Evolutionary conservation across 1,140 invertebrate genomes (phyloP).

Genomic region (Drosophila leontia): DNA sequence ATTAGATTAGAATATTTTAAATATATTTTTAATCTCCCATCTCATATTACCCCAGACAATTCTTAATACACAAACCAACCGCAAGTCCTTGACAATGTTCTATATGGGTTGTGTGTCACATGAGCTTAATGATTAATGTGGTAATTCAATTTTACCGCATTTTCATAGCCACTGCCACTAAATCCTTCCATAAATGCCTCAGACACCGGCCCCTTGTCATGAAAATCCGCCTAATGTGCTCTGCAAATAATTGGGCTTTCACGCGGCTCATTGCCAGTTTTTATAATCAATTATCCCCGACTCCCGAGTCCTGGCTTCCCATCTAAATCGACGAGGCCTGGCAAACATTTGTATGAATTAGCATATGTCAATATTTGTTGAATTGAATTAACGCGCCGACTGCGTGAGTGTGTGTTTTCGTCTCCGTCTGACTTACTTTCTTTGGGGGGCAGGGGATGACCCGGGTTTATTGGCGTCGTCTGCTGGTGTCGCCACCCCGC

Average conservation of each 20-base stretch:
- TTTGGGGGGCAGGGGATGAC: background rate
- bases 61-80: background rate
- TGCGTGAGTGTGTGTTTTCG: slow-evolving; percentile 6
- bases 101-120: slow-evolving; percentile 1
- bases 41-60: background rate
- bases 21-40: background rate
- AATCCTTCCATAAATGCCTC: slow-evolving; percentile 47
- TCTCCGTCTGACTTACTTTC: slow-evolving; percentile 12
- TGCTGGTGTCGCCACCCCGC: slow-evolving; percentile 25
- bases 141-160: slow-evolving; percentile 28
- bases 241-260: slow-evolving; percentile 81
- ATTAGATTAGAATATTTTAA: background rate
- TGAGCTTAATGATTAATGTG: slow-evolving; percentile 59
- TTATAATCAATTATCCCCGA: slow-evolving; percentile 78
- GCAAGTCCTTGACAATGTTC: background rate
- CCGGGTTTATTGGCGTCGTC: slow-evolving; percentile 26
- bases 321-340: slow-evolving; percentile 24
- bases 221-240: slow-evolving; percentile 59
- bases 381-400: slow-evolving; percentile 78
- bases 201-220: slow-evolving; percentile 41
- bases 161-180: slow-evolving; percentile 29
- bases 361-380: slow-evolving; percentile 84
- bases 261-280: slow-evolving; percentile 78
- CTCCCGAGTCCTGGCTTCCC: background rate
- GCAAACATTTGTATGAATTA: slow-evolving; percentile 81